Percentiles rank a stretch among this genome's conserved stretches.
phyloP scores from a whole-genome alignment of 2,113 vertebrate genomes.

The Passerina amoena region DNA sequence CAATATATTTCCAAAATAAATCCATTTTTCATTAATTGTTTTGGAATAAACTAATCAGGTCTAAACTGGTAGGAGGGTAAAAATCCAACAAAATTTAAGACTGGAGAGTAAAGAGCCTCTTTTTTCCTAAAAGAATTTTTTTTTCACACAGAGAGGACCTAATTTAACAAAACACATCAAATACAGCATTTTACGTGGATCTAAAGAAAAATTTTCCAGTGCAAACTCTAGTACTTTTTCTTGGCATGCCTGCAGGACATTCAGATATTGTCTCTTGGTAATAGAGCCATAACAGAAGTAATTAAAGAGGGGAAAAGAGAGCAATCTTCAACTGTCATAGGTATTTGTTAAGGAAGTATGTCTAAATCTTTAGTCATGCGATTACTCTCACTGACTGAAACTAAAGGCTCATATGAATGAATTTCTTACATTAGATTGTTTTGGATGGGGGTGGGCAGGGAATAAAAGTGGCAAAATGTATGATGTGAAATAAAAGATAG shows the following conservation, averaged over 20 bases:
- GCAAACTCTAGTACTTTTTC: background rate
- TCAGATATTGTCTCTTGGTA: background rate
- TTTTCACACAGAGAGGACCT: background rate
- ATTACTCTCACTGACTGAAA: background rate
- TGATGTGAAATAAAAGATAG: background rate
- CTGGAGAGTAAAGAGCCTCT: background rate
- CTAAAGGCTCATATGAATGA: background rate
- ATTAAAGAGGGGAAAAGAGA: background rate
- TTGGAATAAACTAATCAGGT: background rate
- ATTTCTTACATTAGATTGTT: background rate
- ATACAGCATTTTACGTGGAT: background rate
- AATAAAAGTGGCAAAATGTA: background rate
- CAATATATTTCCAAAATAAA: background rate
- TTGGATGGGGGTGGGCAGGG: rapidly evolving
- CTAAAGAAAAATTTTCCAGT: background rate
- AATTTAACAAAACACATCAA: background rate
- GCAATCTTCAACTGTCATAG: background rate
- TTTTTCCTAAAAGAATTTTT: background rate
- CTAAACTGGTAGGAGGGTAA: background rate
- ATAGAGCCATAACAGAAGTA: background rate
- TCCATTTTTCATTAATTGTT: background rate
- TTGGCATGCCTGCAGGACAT: background rate
- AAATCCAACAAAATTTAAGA: background rate
- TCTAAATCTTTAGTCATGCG: background rate
- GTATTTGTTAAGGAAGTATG: background rate